Conservation (phyloP, 2,113 vertebrate species). For the Xiphophorus hellerii region DNA sequence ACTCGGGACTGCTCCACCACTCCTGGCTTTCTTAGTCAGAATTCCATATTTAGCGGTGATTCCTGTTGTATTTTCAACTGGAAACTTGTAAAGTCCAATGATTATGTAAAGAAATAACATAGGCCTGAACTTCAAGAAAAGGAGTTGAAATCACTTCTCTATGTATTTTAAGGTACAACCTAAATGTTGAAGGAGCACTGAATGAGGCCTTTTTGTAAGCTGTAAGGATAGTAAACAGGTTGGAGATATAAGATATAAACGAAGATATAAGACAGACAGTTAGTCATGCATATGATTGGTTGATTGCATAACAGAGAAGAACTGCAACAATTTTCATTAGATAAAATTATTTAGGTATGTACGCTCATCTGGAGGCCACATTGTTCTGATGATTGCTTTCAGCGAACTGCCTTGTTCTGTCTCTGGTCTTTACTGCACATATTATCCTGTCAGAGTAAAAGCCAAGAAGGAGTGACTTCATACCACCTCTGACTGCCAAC, state of each 20-base stretch:
- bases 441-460: constrained; percentile 57
- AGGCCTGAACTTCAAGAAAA: neutral
- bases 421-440: constrained; percentile 33
- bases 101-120: neutral
- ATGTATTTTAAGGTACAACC: neutral
- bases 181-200: too few species aligned
- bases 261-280: constrained; percentile 2
- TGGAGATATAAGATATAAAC: neutral
- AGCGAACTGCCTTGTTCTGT: constrained; percentile 28
- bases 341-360: constrained; percentile 15
- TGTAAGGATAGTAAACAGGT: neutral
- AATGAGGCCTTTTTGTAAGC: neutral
- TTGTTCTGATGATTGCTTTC: constrained; percentile 21
- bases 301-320: constrained; percentile 21
- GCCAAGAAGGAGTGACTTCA: constrained; percentile 57
- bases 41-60: neutral
- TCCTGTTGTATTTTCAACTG: neutral
- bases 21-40: neutral
- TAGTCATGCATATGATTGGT: neutral
- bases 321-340: neutral
- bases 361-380: constrained; percentile 49
- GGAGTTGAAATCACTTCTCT: neutral
- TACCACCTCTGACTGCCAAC: constrained; percentile 35
- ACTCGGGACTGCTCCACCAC: too few species aligned
- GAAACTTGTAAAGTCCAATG: neutral